Base-by-base conservation (phyloP, 2,888 invertebrate species). In the Megalurothrips usitatus region DNA sequence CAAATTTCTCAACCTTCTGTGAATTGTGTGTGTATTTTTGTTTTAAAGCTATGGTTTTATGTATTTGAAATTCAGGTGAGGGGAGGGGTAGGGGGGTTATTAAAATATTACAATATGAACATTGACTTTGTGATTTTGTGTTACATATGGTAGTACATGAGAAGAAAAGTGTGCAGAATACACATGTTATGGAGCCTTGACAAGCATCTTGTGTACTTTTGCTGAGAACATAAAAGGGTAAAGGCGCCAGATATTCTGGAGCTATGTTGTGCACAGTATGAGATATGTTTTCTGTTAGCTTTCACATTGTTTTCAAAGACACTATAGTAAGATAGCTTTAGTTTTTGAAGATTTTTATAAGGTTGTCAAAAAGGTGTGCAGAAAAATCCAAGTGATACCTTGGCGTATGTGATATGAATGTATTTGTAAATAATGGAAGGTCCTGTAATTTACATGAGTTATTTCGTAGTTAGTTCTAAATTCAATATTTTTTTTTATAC, bases 321-420 rank as follows among this genome's bases (percentile, higher is more conserved):
- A 58, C 34, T 43, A 43, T 6, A 43, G 34, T 43, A 43, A 43
- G 34, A 43, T 43, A 43, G 34, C 34, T 43, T 43, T 43, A 43
- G 34, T 43, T 43, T 43, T 43, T 43, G 34, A 43, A 43, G 34
- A 43, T 43, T 43, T 43, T 43, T 43, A 4, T 43, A 4, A 43
- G 2, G 2, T 43, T 43, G 34, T 43, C 34, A 43, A 4, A 2
- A 43, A 43, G 34, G 34, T 43, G 34, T 43, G 34, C 34, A 43
- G 34, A 43, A 58, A 58, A 58, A 58, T 58, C 58, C 58, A 75
- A 75, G 68, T 75, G 68, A 75, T 75, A 26, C 58, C 58, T 58
- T 26, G 68, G 68, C 26, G 26, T 75, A 26, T 75, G 68, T 75
- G 68, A 75, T 75, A 75, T 75, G 68, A 75, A 26, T 75, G 68